Base-by-base conservation (phyloP, 2,797 vertebrate genomes). In the Bryconaethiops microstoma region DNA sequence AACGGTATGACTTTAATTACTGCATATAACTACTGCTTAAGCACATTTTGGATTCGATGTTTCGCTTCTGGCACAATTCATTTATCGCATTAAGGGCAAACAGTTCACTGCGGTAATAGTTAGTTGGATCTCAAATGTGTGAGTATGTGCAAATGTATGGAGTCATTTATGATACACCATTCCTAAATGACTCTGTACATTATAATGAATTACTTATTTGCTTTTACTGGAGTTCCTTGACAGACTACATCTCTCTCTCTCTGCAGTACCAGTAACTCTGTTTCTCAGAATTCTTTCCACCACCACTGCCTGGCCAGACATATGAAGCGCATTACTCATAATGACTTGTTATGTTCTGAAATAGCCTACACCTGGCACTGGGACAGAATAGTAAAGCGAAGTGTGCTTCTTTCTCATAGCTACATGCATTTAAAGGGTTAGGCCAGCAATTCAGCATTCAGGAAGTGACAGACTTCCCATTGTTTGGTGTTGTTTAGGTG, bases 381-480 rank as follows among this genome's bases (percentile, higher is more conserved):
- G 45, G 77, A 68, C 55, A 57, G 23, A 76, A 69, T 16, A 60
- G 55, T 39, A 55, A 74, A 63, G 64, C 65, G 50, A 57, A 67
- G 39, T 6, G 35, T 73, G 12, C 55, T 77, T 75, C 42, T 78
- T 55, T 19, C 39, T 57, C 68, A 71, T 39, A 50, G 35, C 17
- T 81, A 77, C 45, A 21, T 71, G 67, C 21, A 52, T 59, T 62
- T 48, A 67, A 68, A 75, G 55, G 21, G 72, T 82, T 29, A 63
- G 65, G 57, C 23, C 60, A 81, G 78, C 77, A 81, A 79, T 74
- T 82, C 67, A 79, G 62, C 73, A 77, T 76, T 78, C 52, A 48
- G 62, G 25, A 73, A 76, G 40, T 76, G 60, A 17, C 74, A 59
- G 42, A 59, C 71, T 42, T 72, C 57, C 39, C 39, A 16, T 16